These are phyloP conservation scores for Protosalanx chinensis DNA, from an alignment of 2,797 vertebrate genomes.

Conservation along the genomic window DNA sequence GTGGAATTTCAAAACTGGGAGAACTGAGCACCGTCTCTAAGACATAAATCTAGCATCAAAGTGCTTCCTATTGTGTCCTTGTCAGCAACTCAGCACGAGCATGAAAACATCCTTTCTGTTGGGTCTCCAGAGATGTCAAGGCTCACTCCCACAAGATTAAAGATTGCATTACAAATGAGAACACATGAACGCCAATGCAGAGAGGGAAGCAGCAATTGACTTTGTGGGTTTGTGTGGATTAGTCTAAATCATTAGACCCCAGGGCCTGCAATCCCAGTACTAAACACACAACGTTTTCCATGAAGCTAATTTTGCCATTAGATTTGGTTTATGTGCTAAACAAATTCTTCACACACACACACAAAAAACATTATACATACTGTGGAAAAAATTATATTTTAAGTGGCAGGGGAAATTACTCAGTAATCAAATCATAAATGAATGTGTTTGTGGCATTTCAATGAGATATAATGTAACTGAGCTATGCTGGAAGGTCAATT, in stretches of 20 bases:
- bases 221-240: slow-evolving; percentile 49
- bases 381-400: slow-evolving; percentile 30
- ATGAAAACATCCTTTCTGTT: slow-evolving; percentile 12
- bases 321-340: slow-evolving; percentile 39
- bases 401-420: not conserved
- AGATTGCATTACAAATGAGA: slow-evolving; percentile 61
- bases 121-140: slow-evolving; percentile 54
- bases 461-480: not conserved
- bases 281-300: slow-evolving; percentile 44
- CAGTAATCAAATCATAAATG: not conserved
- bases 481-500: not conserved
- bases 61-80: slow-evolving; percentile 45
- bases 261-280: slow-evolving; percentile 39
- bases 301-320: slow-evolving; percentile 39
- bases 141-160: slow-evolving; percentile 59
- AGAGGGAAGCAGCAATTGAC: slow-evolving; percentile 43
- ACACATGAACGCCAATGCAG: slow-evolving; percentile 35
- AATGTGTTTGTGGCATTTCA: slow-evolving; percentile 4
- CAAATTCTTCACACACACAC: slow-evolving; percentile 38
- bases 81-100: slow-evolving; percentile 46
- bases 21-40: slow-evolving; percentile 37
- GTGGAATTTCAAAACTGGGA: slow-evolving; percentile 42
- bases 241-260: slow-evolving; percentile 55
- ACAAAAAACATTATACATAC: slow-evolving; percentile 24
- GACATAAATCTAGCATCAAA: slow-evolving; percentile 50